Evolutionary conservation across 2,797 vertebrate species (phyloP).

Genomic region (Tokudaia tokunoshimensis): DNA sequence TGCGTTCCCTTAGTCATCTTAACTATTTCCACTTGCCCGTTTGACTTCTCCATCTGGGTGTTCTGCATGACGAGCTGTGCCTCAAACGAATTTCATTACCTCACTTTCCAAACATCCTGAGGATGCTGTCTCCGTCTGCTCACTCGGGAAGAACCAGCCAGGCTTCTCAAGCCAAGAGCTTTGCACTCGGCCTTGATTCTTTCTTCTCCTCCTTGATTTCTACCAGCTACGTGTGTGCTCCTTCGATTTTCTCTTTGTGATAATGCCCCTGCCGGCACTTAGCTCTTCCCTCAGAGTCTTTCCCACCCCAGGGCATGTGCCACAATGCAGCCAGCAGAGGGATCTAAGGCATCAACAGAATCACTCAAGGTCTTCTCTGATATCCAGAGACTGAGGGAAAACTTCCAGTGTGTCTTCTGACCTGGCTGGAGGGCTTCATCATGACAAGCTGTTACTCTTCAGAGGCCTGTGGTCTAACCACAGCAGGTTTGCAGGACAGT

Average conservation of each 20-base stretch:
- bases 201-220: not conserved
- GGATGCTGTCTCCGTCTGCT: not conserved
- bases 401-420: not conserved
- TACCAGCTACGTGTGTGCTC: not conserved
- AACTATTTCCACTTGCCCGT: not conserved
- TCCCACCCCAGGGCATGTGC: not conserved
- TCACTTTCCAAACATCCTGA: conserved; percentile 28
- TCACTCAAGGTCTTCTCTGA: not conserved
- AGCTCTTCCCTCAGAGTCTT: not conserved
- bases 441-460: not conserved
- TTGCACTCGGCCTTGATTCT: not conserved
- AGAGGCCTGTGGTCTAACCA: not conserved
- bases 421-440: not conserved
- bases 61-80: not conserved
- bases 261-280: not conserved
- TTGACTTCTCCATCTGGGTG: conserved; percentile 11
- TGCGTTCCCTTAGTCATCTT: not conserved
- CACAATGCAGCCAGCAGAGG: not conserved
- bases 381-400: not conserved
- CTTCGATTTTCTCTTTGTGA: not conserved
- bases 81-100: not conserved
- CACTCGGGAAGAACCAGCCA: not conserved
- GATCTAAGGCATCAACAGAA: not conserved
- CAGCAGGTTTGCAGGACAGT: not conserved
- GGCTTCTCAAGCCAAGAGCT: conserved; percentile 9